phyloP scores from a whole-genome alignment of 2,888 invertebrate species.

The Melanotus villosus region DNA sequence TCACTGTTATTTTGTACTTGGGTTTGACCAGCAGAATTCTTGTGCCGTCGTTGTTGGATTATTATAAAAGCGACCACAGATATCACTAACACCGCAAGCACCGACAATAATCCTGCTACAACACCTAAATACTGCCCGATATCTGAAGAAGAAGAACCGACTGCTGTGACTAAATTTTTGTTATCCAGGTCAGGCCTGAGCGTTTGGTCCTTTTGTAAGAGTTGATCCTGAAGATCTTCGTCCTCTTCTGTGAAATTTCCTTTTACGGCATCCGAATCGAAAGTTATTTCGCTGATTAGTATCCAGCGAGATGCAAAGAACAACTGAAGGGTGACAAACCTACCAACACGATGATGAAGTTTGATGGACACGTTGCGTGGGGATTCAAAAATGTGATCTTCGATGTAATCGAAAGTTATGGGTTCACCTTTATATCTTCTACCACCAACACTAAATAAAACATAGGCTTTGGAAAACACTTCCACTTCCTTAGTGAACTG shows the following conservation, averaged over 20 bases:
- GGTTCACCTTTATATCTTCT: constrained; percentile 84
- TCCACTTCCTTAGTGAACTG: constrained; percentile 88
- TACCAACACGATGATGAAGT: constrained; percentile 85
- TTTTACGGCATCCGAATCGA: constrained; percentile 75
- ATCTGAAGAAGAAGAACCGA: constrained; percentile 57
- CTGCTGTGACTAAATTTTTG: constrained; percentile 64
- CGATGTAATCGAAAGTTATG: constrained; percentile 79
- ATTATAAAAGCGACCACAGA: constrained; percentile 64
- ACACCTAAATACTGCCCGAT: constrained; percentile 65
- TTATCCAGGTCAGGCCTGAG: constrained; percentile 54
- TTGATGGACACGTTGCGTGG: constrained; percentile 87
- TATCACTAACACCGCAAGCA: constrained; percentile 64
- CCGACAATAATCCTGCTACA: constrained; percentile 65
- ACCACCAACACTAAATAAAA: constrained; percentile 87
- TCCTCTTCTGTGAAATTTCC: constrained; percentile 66
- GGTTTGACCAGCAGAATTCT: constrained; percentile 61
- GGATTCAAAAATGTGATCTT: constrained; percentile 84
- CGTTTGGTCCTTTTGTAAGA: constrained; percentile 59
- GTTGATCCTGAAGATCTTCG: constrained; percentile 51
- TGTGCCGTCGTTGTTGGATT: constrained; percentile 64
- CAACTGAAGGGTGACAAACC: constrained; percentile 84
- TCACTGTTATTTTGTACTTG: constrained; percentile 64
- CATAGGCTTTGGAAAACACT: constrained; percentile 85
- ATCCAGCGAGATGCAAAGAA: constrained; percentile 89
- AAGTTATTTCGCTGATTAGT: constrained; percentile 90